Conservation (phyloP, 2,888 invertebrate genomes). For the Erebia ligea region DNA sequence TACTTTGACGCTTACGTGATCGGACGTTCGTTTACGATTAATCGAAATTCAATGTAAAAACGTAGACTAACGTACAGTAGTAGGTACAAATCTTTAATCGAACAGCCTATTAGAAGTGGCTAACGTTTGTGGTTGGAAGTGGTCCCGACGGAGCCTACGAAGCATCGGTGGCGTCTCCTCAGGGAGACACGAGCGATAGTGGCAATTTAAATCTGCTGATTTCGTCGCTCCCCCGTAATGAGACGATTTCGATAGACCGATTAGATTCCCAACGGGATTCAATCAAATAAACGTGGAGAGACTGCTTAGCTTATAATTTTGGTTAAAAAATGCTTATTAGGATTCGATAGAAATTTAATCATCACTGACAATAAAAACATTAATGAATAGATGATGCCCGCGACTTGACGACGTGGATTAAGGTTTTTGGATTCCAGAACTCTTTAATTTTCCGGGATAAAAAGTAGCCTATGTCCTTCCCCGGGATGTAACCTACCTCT, state of each 20-base stretch:
- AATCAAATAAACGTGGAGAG: slow-evolving; percentile 19
- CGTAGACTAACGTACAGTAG: not conserved
- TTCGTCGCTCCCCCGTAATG: slow-evolving; percentile 65
- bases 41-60: too few relatives aligned
- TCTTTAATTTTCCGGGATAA: too few relatives aligned
- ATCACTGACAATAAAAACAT: not conserved
- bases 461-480: too few relatives aligned
- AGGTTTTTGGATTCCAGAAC: too few relatives aligned
- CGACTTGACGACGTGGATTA: too few relatives aligned
- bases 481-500: too few relatives aligned
- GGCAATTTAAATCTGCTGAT: slow-evolving; percentile 65
- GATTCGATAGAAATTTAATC: not conserved
- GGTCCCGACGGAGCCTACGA: slow-evolving; percentile 38
- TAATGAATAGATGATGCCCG: too few relatives aligned
- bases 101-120: slow-evolving; percentile 37
- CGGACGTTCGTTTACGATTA: too few relatives aligned
- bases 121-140: slow-evolving; percentile 31
- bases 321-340: not conserved
- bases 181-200: slow-evolving; percentile 55
- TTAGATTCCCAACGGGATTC: slow-evolving; percentile 54
- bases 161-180: slow-evolving; percentile 41
- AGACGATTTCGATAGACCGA: slow-evolving; percentile 54
- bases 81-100: slow-evolving; percentile 23
- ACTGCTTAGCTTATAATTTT: not conserved
- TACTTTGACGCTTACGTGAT: too few relatives aligned